Base-by-base conservation (phyloP, 2,113 vertebrate species). In the Tenrec ecaudatus region DNA sequence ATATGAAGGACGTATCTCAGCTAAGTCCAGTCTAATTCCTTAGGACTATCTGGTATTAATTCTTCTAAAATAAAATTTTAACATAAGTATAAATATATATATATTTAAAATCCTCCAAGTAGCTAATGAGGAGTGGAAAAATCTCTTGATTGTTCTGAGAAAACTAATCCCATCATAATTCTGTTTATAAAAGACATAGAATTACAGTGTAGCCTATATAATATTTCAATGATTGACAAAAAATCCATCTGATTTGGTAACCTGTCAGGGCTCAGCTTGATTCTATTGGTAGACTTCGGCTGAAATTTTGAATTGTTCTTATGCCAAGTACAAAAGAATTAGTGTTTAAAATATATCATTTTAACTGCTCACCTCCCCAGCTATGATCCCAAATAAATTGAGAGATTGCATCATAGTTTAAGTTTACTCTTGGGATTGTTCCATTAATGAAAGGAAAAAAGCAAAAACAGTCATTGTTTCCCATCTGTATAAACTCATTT, bases 261-360 rank as follows among this genome's bases (percentile, higher is more conserved):
- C 38, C 47, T 3, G 22, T n/a, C 9, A 76, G 5, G 8, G 47
- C 27, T 77, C 31, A 76, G 15, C 12, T 84, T 92, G 69, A 68
- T 60, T 16, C 38, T 38, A 76, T 16, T 19, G 16, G 11, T 68
- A 62, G 29, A 47, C 17, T 57, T 25, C 62, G 43, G 76, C 47
- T 81, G 57, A 71, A 84, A 81, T 87, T 86, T 36, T 53, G 17
- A 90, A 19, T 87, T 80, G 25, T 75, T 88, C 29, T 69, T 81
- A 76, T 77, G n/a, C 43, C 15, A 76, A 14, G 9, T 80, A n/a
- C 23, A 71, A 23, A 77, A 92, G n/a, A 73, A 87, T 57, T 57
- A 64, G 80, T 22, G 1, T 60, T 90, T 76, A 57, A 68, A 87
- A 76, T 19, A 88, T 84, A 1, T 20, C 68, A 77, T 81, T 79